Percentiles rank a stretch among this genome's conserved stretches.
phyloP scores from a whole-genome alignment of 2,113 vertebrate species.

The Baryphthengus martii region DNA sequence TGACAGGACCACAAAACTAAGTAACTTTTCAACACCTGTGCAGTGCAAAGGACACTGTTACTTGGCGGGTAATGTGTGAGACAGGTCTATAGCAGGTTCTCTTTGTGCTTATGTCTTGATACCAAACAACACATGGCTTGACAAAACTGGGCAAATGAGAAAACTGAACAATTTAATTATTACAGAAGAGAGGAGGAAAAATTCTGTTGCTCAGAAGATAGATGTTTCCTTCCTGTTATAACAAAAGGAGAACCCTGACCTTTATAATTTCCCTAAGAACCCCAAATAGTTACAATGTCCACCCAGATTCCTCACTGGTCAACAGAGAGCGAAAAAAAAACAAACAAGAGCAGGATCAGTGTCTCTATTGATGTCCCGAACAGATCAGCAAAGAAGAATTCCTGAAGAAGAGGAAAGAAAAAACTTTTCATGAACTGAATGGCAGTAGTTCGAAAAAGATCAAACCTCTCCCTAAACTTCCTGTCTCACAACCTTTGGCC shows the following conservation, averaged over 20 bases:
- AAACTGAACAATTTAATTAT: not conserved
- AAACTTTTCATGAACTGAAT: not conserved
- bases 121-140: not conserved
- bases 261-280: not conserved
- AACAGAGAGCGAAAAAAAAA: not conserved
- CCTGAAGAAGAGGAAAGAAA: not conserved
- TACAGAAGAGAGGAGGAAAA: not conserved
- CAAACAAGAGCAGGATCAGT: not conserved
- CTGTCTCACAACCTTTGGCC: not conserved
- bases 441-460: not conserved
- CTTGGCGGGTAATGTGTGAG: not conserved
- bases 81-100: not conserved
- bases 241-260: not conserved
- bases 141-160: not conserved
- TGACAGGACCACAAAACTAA: not conserved
- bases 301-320: not conserved
- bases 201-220: not conserved
- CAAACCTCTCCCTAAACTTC: not conserved
- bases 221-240: not conserved
- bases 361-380: not conserved
- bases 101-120: not conserved
- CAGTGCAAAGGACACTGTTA: not conserved
- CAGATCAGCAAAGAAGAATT: not conserved
- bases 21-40: not conserved
- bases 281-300: not conserved